Conservation (phyloP, 2,888 invertebrate species). For the Epinotia nisella region DNA sequence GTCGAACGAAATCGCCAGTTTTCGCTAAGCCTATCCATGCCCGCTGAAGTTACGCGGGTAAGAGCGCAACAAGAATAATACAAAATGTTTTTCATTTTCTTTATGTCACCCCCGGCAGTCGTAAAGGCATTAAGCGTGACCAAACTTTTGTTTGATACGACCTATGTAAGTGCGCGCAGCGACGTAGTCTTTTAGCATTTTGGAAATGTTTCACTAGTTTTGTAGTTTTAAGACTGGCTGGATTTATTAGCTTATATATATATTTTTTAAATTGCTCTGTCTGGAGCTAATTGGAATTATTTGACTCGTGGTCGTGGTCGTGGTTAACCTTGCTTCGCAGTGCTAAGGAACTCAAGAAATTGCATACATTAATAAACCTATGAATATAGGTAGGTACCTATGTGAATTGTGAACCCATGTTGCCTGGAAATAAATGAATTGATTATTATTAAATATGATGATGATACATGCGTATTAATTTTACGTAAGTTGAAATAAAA, state of each 20-base stretch:
- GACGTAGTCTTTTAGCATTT: slow-evolving; percentile 50
- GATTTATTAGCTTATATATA: slow-evolving; percentile 7
- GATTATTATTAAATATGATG: too few species aligned
- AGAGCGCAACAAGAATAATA: slow-evolving; percentile 86
- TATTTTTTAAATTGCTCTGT: neutral
- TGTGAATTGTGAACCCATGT: too few species aligned
- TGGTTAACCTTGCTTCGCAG: too few species aligned
- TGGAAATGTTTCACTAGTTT: slow-evolving; percentile 31
- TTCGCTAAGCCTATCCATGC: slow-evolving; percentile 67
- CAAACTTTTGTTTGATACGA: slow-evolving; percentile 88
- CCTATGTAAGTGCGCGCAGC: slow-evolving; percentile 78
- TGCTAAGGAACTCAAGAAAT: too few species aligned
- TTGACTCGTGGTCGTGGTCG: neutral
- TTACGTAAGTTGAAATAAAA: too few species aligned
- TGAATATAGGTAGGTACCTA: too few species aligned
- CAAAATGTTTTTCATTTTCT: slow-evolving; percentile 95
- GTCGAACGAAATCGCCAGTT: slow-evolving; percentile 52
- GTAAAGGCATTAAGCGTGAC: slow-evolving; percentile 95
- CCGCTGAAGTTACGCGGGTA: slow-evolving; percentile 79
- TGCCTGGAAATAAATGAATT: too few species aligned
- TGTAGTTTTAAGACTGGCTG: slow-evolving; percentile 20
- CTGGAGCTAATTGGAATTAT: neutral
- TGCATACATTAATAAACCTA: too few species aligned
- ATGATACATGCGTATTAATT: too few species aligned
- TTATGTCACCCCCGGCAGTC: slow-evolving; percentile 94